Base-by-base conservation (phyloP, 2,113 vertebrate genomes). In the Nycticebus coucang region DNA sequence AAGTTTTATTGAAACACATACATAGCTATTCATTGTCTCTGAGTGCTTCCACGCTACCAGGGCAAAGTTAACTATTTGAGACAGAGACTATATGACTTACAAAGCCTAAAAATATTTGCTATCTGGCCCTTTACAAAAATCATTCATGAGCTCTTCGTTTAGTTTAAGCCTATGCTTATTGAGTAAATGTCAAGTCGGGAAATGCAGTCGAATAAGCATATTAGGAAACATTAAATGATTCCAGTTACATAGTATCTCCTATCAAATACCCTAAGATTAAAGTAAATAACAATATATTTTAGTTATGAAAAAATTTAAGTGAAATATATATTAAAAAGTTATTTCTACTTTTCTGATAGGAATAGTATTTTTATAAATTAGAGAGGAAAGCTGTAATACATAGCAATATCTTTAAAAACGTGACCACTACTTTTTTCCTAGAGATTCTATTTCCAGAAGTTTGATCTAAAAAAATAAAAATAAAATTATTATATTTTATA, bases 351-450 rank as follows among this genome's bases (percentile, higher is more conserved):
- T 66, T 69, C 12, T 35, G 15, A 21, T 74, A 35, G 66, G 57
- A 92, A 45, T 90, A 33, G 64, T 88, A 60, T 74, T 87, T 71
- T 3, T 74, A 92, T 13, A 91, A 80, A 80, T 91, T 74, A 91
- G 21, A 41, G n/a, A 57, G 7, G 13, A 64, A 79, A 72, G 24
- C 5, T 35, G 33, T 60, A 85, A 85, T 79, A 50, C 2, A 7
- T 78, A 84, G 33, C 33, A 71, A 60, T 75, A 75, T 5, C 24
- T 28, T 75, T 33, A 60, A 41, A 45, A 87, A 60, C 9, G 5
- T 41, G 11, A 59, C 35, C 35, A 74, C 45, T 15, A 45, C n/a
- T 84, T 66, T 50, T 18, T 53, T 68, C 41, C 45, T 53, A 68
- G 28, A 68, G 13, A 7, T 53, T 50, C 45, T 2, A 50, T 14